Conservation (phyloP, 2,888 invertebrate genomes). For the Crossocerus cetratus region DNA sequence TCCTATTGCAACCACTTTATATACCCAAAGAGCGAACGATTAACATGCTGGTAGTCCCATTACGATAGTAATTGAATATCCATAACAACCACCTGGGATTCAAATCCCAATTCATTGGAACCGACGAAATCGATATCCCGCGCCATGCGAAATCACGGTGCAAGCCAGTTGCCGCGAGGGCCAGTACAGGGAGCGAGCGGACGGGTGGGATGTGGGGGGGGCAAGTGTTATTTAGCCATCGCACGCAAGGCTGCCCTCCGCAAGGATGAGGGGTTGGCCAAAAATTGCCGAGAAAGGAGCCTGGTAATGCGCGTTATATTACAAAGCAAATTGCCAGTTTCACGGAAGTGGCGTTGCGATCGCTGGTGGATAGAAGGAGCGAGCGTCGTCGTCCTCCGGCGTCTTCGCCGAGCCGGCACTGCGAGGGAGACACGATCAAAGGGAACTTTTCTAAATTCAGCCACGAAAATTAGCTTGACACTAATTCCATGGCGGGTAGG, state of each 20-base stretch:
- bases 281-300: conserved; percentile 18
- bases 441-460: conserved; percentile 54
- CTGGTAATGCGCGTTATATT: conserved; percentile 23
- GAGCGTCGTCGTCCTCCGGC: background rate
- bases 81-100: too few species aligned
- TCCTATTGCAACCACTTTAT: too few species aligned
- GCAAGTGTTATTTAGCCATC: conserved; percentile 8
- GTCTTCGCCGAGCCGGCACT: background rate
- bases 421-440: conserved; percentile 44
- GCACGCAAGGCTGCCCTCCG: conserved; percentile 6
- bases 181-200: too few species aligned
- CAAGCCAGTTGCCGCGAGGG: too few species aligned
- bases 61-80: too few species aligned
- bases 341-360: conserved; percentile 21
- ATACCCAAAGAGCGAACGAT: too few species aligned
- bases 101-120: too few species aligned
- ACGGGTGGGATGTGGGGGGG: too few species aligned
- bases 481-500: conserved; percentile 42
- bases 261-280: background rate
- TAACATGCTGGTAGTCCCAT: too few species aligned
- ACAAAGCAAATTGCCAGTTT: conserved; percentile 33
- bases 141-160: too few species aligned
- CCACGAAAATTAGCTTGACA: conserved; percentile 52
- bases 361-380: background rate
- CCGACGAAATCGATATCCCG: too few species aligned